These are phyloP conservation scores for Conistra vaccinii DNA, from an alignment of 2,888 invertebrate species.

Conservation along the genomic window DNA sequence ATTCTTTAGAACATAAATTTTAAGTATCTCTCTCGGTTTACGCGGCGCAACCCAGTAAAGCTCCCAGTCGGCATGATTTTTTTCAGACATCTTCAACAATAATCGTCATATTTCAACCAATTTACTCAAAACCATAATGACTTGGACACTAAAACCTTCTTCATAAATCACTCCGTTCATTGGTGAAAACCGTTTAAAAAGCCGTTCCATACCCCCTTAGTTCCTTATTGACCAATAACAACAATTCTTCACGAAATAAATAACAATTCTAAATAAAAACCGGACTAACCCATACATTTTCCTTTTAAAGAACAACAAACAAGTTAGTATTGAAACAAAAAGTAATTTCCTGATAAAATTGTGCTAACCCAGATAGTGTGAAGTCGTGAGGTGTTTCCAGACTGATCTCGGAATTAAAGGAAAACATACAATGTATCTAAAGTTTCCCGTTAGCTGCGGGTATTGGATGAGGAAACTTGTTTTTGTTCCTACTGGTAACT, in stretches of 20 bases:
- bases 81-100: too few species aligned
- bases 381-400: conserved; percentile 34
- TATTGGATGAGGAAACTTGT: conserved; percentile 20
- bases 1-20: too few species aligned
- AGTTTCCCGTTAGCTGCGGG: conserved; percentile 20
- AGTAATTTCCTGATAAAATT: conserved; percentile 60
- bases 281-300: conserved; percentile 42
- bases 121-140: too few species aligned
- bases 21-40: too few species aligned
- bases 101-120: too few species aligned
- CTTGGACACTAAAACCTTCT: too few species aligned
- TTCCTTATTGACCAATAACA: background rate
- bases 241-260: conserved; percentile 21
- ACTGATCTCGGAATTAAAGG: conserved; percentile 52
- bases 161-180: too few species aligned
- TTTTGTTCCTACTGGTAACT: background rate
- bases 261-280: conserved; percentile 42
- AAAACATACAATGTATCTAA: conserved; percentile 45
- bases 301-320: conserved; percentile 48
- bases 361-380: conserved; percentile 41
- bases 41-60: too few species aligned
- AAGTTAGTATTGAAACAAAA: conserved; percentile 44
- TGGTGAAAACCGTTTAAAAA: too few species aligned
- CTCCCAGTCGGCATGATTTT: too few species aligned
- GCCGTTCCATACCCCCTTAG: background rate